Evolutionary conservation across 2,113 vertebrate genomes (phyloP), one percentile per base, ranked within the genome.

Genomic region (Sturnira hondurensis): DNA sequence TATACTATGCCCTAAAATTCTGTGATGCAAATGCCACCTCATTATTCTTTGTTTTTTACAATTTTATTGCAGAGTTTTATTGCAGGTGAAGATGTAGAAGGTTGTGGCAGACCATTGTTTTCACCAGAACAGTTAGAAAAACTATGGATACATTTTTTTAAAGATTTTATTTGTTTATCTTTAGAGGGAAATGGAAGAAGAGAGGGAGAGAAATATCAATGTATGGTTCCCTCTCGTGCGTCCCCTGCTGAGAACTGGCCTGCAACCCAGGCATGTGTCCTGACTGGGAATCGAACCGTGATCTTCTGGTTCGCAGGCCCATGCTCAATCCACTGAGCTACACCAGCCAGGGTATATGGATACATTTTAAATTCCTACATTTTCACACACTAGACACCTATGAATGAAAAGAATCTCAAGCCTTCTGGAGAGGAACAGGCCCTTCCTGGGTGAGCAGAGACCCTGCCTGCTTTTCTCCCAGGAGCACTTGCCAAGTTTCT

Each of bases 1-100:
- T 92, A 86, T 6, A 86, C 31, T 83, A 78, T 73, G 7, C 84
- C 78, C 28, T 83, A 95, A 95, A 95, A 56, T 70, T 89, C 84
- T 14, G 26, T 61, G 41, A 81, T 77, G 20, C 17, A 91, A 95
- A 77, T 24, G 20, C 20, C 17, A 76, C n/a, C 43, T 94, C 54
- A 47, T 36, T 22, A 82, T 82, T 95, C 22, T 52, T 87, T 70
- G 41, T 63, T 65, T 56, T 65, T 41, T 77, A 86, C 67, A 89
- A 63, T 89, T 82, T 85, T 86, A 56, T 38, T 89, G 58, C 45
- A 86, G 54, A 54, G 14, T 73, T 90, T 82, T 94, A 52, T 19
- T 94, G 92, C 12, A 38, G 12, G 54, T 58, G 73, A 54, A 67
- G 28, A 89, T 24, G 9, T 26, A 73, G 28, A 70, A 56, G 24